Evolutionary conservation across 1,140 invertebrate species (phyloP).

Genomic region (Leptinotarsa lineolata): DNA sequence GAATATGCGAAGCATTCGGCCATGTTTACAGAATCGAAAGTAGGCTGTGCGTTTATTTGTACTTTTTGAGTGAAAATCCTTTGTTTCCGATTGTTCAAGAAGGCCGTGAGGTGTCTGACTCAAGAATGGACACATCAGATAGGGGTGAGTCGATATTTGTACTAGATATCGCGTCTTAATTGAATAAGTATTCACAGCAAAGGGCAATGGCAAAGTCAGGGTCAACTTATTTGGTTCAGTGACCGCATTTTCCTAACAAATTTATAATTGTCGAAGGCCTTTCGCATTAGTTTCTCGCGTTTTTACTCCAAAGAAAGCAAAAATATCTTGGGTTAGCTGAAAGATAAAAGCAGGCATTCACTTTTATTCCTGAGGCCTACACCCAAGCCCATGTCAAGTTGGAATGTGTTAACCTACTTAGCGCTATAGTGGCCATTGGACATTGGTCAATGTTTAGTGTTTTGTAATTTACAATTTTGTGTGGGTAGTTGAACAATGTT

Average conservation of each 20-base stretch:
- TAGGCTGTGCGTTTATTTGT: constrained; percentile 50
- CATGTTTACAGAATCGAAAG: constrained; percentile 54
- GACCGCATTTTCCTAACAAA: constrained; percentile 51
- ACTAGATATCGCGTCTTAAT: not conserved
- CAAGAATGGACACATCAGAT: constrained; percentile 40
- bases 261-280: not conserved
- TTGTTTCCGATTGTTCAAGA: constrained; percentile 29
- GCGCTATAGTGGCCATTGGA: not conserved
- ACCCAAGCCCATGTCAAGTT: not conserved
- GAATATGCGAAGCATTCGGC: constrained; percentile 42
- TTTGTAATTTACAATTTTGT: not conserved
- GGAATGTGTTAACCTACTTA: constrained; percentile 1
- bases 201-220: constrained; percentile 58
- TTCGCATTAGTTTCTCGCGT: too few species aligned
- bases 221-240: constrained; percentile 56
- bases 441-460: not conserved
- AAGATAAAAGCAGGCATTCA: not conserved
- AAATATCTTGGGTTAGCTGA: not conserved
- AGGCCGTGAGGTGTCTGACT: constrained; percentile 13
- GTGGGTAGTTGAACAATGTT: constrained; percentile 3
- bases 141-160: constrained; percentile 40
- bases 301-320: too few species aligned
- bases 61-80: constrained; percentile 46
- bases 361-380: not conserved
- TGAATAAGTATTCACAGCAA: constrained; percentile 26